phyloP scores from a whole-genome alignment of 2,888 invertebrate genomes.

The Abrostola triplasia region DNA sequence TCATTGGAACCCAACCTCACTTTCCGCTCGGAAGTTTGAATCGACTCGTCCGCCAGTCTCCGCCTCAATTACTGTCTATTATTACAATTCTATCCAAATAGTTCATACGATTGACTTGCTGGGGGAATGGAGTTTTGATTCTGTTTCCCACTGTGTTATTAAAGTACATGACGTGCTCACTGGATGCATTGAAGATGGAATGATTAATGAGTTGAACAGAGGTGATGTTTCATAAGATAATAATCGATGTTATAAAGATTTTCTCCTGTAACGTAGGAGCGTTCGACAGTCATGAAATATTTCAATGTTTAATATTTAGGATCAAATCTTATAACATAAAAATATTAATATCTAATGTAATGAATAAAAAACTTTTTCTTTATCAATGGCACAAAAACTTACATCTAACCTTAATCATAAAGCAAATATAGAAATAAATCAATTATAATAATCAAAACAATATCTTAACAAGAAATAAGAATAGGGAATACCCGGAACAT shows the following conservation, averaged over 20 bases:
- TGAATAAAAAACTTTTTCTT: no score
- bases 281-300: no score
- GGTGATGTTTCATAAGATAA: no score
- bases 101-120: slow-evolving; percentile 30
- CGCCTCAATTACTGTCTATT: slow-evolving; percentile 37
- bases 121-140: slow-evolving; percentile 15
- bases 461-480: not conserved
- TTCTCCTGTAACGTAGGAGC: no score
- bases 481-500: slow-evolving; percentile 12
- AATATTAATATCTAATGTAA: no score
- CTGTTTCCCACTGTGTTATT: not conserved
- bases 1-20: slow-evolving; percentile 21
- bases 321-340: no score
- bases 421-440: not conserved
- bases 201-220: not conserved
- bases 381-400: no score
- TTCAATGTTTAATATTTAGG: no score
- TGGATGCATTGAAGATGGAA: not conserved
- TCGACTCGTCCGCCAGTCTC: slow-evolving; percentile 28
- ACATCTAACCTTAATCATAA: no score
- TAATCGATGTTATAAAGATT: no score
- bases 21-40: slow-evolving; percentile 41
- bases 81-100: slow-evolving; percentile 30
- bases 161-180: not conserved
- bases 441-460: not conserved